These are phyloP conservation scores for Pediacus dermestoides DNA, from an alignment of 2,888 invertebrate species.

Conservation along the genomic window DNA sequence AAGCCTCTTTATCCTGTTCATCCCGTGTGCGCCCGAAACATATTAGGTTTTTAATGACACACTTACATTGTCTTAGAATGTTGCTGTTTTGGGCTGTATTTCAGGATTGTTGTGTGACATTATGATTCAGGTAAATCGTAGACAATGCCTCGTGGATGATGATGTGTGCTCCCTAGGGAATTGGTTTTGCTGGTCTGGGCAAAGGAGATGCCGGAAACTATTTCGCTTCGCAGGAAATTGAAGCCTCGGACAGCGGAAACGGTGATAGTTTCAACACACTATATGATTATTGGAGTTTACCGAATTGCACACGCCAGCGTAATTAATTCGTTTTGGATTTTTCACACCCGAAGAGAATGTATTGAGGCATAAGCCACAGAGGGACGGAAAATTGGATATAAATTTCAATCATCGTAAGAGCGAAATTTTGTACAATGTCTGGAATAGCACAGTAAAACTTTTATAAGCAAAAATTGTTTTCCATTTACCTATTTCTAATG, in stretches of 20 bases:
- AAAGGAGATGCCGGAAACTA: constrained; percentile 25
- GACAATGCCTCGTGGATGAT: constrained; percentile 7
- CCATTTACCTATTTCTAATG: too few relatives aligned
- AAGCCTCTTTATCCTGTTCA: constrained; percentile 25
- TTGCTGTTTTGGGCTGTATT: constrained; percentile 3
- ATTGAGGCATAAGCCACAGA: too few relatives aligned
- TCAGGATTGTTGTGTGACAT: not conserved
- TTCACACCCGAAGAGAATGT: too few relatives aligned
- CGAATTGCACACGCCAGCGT: too few relatives aligned
- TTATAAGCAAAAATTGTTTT: too few relatives aligned
- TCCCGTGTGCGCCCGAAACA: constrained; percentile 18
- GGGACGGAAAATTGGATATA: too few relatives aligned
- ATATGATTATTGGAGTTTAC: constrained; percentile 26
- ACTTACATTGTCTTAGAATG: constrained; percentile 21
- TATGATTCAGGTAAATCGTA: constrained; percentile 8
- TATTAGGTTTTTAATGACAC: constrained; percentile 30
- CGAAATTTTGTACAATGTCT: too few relatives aligned
- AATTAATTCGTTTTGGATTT: too few relatives aligned
- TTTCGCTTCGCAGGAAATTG: constrained; percentile 27
- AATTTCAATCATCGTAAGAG: too few relatives aligned
- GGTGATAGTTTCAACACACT: constrained; percentile 25
- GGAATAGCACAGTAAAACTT: too few relatives aligned
- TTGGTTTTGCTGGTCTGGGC: constrained; percentile 13
- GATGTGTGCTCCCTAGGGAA: constrained; percentile 9
- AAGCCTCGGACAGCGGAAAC: constrained; percentile 26